phyloP scores from a whole-genome alignment of 2,797 vertebrate genomes.

The Chaetophractus vellerosus region DNA sequence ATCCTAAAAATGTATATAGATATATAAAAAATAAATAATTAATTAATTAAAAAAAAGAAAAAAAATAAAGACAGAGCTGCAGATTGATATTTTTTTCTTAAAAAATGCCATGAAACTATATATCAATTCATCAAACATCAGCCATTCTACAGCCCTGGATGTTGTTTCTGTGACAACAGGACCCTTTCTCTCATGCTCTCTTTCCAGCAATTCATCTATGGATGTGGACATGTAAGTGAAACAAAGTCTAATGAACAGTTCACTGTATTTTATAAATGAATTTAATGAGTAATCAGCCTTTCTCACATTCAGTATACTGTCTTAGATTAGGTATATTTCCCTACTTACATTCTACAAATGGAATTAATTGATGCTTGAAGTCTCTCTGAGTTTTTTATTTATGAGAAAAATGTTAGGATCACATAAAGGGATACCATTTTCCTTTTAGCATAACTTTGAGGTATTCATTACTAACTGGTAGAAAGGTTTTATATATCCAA shows the following conservation, averaged over 20 bases:
- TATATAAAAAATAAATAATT: no score
- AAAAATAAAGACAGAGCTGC: neutral
- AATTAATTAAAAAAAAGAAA: no score
- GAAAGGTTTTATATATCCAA: neutral
- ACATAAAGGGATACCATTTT: neutral
- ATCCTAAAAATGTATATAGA: no score
- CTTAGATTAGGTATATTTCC: neutral
- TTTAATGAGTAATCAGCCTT: neutral
- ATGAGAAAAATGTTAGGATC: neutral
- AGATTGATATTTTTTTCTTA: neutral
- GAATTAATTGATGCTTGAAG: neutral
- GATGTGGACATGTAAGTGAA: neutral
- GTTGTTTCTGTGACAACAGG: neutral
- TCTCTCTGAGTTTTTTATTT: neutral
- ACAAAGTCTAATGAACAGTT: neutral
- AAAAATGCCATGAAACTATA: neutral
- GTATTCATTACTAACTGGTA: neutral
- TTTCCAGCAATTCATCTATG: neutral
- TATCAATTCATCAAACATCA: neutral
- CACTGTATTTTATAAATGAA: neutral
- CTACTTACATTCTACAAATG: neutral
- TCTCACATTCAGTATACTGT: neutral
- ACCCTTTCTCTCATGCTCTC: neutral
- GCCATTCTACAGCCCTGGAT: neutral
- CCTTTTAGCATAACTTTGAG: neutral